phyloP scores from a whole-genome alignment of 2,797 vertebrate species.

The Streptopelia turtur region DNA sequence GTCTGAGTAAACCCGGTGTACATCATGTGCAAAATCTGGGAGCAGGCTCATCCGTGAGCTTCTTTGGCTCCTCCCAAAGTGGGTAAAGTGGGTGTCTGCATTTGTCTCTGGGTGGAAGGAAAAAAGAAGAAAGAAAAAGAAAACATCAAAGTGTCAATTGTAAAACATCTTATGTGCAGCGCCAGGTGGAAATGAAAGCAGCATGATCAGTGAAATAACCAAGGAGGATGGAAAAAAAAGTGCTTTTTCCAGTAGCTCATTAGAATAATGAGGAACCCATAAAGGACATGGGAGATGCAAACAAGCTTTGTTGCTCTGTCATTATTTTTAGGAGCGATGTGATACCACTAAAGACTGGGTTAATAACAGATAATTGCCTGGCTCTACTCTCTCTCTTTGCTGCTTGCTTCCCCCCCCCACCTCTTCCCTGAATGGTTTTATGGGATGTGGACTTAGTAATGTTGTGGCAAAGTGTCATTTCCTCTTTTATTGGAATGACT shows the following conservation, averaged over 20 bases:
- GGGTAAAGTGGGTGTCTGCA: not conserved
- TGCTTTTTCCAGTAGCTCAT: constrained; percentile 40
- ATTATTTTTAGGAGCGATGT: constrained; percentile 59
- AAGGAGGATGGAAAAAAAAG: not conserved
- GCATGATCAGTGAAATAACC: constrained; percentile 32
- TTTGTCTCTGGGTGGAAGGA: not conserved
- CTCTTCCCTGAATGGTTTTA: constrained; percentile 55
- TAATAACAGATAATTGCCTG: constrained; percentile 64
- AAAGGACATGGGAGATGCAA: constrained; percentile 27
- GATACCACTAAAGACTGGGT: constrained; percentile 19
- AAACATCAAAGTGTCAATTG: constrained; percentile 54
- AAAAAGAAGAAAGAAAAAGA: not conserved
- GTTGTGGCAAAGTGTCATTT: constrained; percentile 72
- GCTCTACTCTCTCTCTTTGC: not conserved
- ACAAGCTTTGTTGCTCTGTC: constrained; percentile 56
- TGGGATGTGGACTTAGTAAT: constrained; percentile 71
- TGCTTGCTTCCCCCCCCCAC: too few relatives aligned
- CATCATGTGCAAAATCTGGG: not conserved
- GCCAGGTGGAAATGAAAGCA: constrained; percentile 63
- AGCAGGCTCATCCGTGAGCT: not conserved
- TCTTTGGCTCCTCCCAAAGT: not conserved
- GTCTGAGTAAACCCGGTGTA: not conserved
- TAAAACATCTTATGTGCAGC: not conserved
- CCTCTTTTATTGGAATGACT: constrained; percentile 70
- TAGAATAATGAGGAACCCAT: constrained; percentile 42